Evolutionary conservation across 2,113 vertebrate genomes (phyloP), one percentile per base, ranked within the genome.

Genomic region (Colius striatus): DNA sequence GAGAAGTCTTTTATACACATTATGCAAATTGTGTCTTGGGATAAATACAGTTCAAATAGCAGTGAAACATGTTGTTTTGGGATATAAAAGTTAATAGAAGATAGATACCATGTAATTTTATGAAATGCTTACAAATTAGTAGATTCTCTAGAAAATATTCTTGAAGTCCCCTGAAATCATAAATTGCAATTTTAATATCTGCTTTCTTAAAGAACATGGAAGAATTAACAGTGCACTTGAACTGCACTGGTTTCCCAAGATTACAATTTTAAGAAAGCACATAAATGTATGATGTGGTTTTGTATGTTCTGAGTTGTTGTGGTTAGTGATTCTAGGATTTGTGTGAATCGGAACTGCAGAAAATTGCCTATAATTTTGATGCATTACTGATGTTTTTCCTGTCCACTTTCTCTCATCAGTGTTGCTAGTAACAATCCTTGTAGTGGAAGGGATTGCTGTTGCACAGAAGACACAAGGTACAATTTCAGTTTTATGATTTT

Each of bases 381-480:
- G 34, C 84, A 80, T 96, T 91, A 97, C 80, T 96, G 63, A 71
- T 92, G 32, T 79, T 93, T 92, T 87, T 84, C 88, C 79, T 97
- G n/a, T 97, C 76, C 47, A 71, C 53, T 96, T 96, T 97, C 89
- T 97, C 81, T 95, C 88, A 32, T 47, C 97, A 99, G 99, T 98
- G 97, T 98, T 99, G 98, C 98, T 99, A 97, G 97, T 99, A 96
- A 98, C 99, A 86, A 95, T 99, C 97, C 98, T 99, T 73, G 98
- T 99, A 94, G 99, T 99, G 97, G 99, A 99, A 97, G 99, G 98
- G 38, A 99, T 99, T 83, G 98, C 99, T 9, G 96, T 99, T 97
- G 99, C 99, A 70, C 99, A 99, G 97, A 99, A 98, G 97, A 98
- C 98, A 66, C 99, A 98, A 99, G 99, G 99, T 99, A 98, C 75